Conservation (phyloP, 2,113 vertebrate genomes). For the Catharus bicknelli region DNA sequence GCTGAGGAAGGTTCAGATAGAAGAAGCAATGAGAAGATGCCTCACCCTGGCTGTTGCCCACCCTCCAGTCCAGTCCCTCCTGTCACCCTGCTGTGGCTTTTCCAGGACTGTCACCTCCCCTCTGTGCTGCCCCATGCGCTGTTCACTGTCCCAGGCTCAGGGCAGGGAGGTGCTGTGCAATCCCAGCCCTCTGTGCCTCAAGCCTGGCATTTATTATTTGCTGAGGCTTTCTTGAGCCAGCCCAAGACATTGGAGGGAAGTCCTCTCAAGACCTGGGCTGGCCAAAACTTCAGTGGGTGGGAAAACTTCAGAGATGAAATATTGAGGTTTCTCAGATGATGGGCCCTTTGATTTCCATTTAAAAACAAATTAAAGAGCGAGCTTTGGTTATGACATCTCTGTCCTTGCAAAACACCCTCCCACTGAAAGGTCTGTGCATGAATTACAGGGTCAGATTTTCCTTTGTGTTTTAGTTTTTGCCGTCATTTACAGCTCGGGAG, state of each 20-base stretch:
- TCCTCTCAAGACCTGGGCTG: neutral
- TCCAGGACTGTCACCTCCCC: neutral
- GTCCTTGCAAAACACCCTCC: slow-evolving; percentile 21
- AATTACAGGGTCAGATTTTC: neutral
- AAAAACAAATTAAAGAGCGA: neutral
- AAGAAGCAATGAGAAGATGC: neutral
- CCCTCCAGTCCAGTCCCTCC: accelerated
- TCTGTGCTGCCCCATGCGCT: neutral
- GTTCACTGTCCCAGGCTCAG: neutral
- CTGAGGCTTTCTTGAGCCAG: neutral
- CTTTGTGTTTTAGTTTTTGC: neutral
- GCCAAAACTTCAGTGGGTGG: neutral
- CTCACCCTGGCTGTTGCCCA: neutral
- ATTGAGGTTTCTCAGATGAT: neutral
- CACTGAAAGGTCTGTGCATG: neutral
- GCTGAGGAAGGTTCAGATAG: neutral
- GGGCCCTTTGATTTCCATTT: slow-evolving; percentile 1
- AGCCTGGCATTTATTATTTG: neutral
- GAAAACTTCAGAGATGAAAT: neutral
- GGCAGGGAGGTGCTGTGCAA: neutral
- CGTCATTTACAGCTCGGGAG: neutral
- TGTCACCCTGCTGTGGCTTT: neutral
- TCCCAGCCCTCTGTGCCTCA: neutral
- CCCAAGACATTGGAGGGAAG: neutral
- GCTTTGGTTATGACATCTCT: slow-evolving; percentile 6